phyloP scores from a whole-genome alignment of 2,113 vertebrate species.

The Calidris pygmaea region DNA sequence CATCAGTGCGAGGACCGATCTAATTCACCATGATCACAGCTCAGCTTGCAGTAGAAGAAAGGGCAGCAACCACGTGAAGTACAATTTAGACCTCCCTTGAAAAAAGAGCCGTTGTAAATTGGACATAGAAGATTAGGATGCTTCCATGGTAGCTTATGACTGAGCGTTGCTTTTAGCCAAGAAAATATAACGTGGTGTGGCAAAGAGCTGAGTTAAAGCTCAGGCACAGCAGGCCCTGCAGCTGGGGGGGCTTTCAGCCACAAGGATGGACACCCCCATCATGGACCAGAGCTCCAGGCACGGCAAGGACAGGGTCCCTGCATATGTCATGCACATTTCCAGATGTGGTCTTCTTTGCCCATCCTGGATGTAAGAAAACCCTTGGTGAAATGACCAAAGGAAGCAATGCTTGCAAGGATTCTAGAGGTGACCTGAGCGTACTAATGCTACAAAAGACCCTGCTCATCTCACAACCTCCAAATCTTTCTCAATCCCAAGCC shows the following conservation, averaged over 20 bases:
- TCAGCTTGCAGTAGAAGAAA: neutral
- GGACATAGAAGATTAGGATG: neutral
- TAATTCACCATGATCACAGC: neutral
- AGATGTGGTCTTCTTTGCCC: neutral
- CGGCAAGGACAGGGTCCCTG: neutral
- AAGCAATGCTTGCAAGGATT: neutral
- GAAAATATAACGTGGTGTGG: neutral
- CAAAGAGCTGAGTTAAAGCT: neutral
- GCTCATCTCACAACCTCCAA: neutral
- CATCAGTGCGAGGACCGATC: neutral
- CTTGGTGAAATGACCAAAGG: neutral
- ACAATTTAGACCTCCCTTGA: neutral
- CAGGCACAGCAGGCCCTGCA: neutral
- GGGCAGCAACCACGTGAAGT: neutral
- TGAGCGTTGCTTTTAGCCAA: neutral
- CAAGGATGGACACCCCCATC: neutral
- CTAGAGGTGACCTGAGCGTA: rapidly evolving
- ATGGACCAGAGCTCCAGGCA: neutral
- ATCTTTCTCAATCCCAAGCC: neutral
- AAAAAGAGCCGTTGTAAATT: neutral
- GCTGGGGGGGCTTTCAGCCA: neutral
- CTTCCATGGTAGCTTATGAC: neutral
- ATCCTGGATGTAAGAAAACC: neutral
- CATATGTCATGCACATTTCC: rapidly evolving
- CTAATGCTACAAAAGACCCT: neutral